Percentiles rank a stretch among this genome's conserved stretches.
Evolutionary conservation across 1,140 invertebrate genomes (phyloP).

Genomic region (Plodia interpunctella): DNA sequence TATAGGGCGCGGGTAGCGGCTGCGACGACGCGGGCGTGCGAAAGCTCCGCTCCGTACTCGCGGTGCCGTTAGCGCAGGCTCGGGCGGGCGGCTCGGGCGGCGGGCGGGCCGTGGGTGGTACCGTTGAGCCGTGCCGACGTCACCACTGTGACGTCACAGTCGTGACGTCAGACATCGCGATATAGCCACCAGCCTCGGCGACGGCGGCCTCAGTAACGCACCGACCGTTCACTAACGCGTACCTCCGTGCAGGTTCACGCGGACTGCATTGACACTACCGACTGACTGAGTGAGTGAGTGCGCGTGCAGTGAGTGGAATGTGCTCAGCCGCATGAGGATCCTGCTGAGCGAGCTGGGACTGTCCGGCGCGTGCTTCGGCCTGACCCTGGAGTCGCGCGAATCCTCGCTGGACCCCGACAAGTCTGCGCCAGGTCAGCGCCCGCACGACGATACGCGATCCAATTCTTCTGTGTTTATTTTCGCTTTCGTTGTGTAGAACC

Average conservation of each 20-base stretch:
- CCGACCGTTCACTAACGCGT: slow-evolving; percentile 63
- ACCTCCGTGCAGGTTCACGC: slow-evolving; percentile 60
- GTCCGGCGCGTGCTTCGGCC: slow-evolving; percentile 70
- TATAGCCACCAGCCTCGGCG: slow-evolving; percentile 74
- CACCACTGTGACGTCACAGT: slow-evolving; percentile 62
- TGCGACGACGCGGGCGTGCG: slow-evolving; percentile 44
- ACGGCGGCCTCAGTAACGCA: slow-evolving; percentile 76
- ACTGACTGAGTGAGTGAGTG: slow-evolving; percentile 70
- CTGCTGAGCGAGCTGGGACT: slow-evolving; percentile 76
- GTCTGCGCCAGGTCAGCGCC: slow-evolving; percentile 75
- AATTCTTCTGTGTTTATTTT: slow-evolving; percentile 74
- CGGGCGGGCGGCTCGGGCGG: slow-evolving; percentile 65
- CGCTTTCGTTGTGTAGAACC: slow-evolving; percentile 75
- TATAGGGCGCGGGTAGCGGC: slow-evolving; percentile 28
- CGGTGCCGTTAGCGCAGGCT: slow-evolving; percentile 74
- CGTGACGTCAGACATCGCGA: slow-evolving; percentile 73
- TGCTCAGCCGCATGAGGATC: slow-evolving; percentile 77
- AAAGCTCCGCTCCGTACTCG: slow-evolving; percentile 68
- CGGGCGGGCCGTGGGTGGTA: slow-evolving; percentile 72
- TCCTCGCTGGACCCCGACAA: slow-evolving; percentile 71
- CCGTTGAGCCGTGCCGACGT: slow-evolving; percentile 69
- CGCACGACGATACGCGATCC: slow-evolving; percentile 56
- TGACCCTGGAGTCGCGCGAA: slow-evolving; percentile 73
- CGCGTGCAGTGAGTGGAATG: slow-evolving; percentile 74
- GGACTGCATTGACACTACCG: slow-evolving; percentile 35